Percentiles rank a stretch among this genome's conserved stretches.
phyloP scores from a whole-genome alignment of 2,113 vertebrate species.

The Oreochromis tanganicae region DNA sequence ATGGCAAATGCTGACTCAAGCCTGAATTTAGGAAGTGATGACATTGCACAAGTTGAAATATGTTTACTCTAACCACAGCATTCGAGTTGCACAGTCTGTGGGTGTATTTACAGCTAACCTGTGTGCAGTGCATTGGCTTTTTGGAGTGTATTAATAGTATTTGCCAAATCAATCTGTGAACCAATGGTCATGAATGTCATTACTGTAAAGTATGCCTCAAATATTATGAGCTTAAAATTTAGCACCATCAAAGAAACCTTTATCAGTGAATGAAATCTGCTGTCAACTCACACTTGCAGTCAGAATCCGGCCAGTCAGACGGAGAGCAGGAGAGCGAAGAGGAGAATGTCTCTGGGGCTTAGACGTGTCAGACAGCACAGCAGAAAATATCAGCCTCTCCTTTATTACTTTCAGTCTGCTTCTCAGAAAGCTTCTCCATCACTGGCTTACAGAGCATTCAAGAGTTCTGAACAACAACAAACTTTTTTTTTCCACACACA shows the following conservation, averaged over 20 bases:
- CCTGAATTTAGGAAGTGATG: not conserved
- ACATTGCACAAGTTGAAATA: not conserved
- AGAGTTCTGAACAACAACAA: not conserved
- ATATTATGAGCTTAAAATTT: not conserved
- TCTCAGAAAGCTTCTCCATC: conserved; percentile 13
- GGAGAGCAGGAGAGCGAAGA: not conserved
- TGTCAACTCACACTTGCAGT: not conserved
- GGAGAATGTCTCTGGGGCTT: not conserved
- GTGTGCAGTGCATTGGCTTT: not conserved
- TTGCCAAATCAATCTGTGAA: not conserved
- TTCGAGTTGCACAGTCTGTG: not conserved
- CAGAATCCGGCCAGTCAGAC: not conserved
- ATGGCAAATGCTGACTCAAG: not conserved
- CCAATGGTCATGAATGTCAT: not conserved
- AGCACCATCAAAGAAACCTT: not conserved
- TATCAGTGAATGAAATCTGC: not conserved
- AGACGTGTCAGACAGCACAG: not conserved
- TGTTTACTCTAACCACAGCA: not conserved
- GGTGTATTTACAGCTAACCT: not conserved
- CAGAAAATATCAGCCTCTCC: not conserved
- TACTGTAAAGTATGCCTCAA: not conserved
- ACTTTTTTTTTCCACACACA: accelerated
- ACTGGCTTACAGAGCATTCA: not conserved
- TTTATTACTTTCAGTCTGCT: conserved; percentile 31
- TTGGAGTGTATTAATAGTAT: not conserved